phyloP scores from a whole-genome alignment of 2,797 vertebrate genomes.

The Amazona finschi region DNA sequence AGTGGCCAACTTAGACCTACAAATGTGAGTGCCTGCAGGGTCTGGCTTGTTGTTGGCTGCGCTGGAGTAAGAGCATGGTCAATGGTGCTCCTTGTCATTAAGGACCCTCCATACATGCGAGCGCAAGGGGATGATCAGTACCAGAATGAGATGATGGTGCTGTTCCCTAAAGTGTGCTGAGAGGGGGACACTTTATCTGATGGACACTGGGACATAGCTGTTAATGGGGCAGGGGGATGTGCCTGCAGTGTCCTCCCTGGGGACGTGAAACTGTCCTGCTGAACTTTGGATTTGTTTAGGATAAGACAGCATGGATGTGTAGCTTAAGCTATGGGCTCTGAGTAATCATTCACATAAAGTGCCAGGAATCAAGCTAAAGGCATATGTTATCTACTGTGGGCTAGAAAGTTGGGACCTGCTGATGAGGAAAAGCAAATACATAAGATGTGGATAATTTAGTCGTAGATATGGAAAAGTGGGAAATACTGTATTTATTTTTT shows the following conservation, averaged over 20 bases:
- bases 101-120: background rate
- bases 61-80: background rate
- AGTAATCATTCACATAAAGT: background rate
- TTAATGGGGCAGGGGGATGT: background rate
- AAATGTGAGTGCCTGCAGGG: background rate
- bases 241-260: background rate
- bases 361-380: background rate
- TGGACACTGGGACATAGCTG: rapidly evolving
- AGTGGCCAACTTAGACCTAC: background rate
- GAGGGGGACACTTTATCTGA: background rate
- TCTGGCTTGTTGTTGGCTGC: background rate
- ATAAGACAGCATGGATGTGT: background rate
- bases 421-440: background rate
- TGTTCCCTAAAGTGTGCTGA: background rate
- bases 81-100: background rate
- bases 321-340: background rate
- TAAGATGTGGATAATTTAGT: background rate
- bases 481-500: background rate
- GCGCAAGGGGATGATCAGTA: background rate
- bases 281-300: background rate
- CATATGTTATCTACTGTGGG: background rate
- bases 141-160: background rate
- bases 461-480: background rate
- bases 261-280: background rate
- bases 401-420: background rate